Conservation (phyloP, 2,113 vertebrate species). For the Brachyistius frenatus region DNA sequence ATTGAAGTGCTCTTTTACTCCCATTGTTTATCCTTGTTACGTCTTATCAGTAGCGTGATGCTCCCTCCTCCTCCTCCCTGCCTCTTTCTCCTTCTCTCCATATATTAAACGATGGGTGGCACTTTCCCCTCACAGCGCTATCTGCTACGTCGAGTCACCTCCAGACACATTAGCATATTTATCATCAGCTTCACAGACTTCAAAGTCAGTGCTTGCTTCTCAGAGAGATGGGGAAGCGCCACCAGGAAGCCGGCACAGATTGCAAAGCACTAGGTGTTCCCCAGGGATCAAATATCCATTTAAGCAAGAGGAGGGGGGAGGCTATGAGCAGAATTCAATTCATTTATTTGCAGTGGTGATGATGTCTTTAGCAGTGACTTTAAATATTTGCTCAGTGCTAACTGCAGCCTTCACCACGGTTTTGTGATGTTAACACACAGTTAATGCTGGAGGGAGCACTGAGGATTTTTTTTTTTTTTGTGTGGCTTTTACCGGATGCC, state of each 20-base stretch:
- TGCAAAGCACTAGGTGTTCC: constrained; percentile 76
- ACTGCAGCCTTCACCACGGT: constrained; percentile 61
- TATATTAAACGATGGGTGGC: constrained; percentile 78
- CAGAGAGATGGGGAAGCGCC: constrained; percentile 70
- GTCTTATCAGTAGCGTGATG: constrained; percentile 54
- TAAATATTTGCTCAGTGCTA: constrained; percentile 77
- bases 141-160: constrained; percentile 78
- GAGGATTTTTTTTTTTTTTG: constrained; percentile 21
- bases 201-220: constrained; percentile 79
- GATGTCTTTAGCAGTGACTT: constrained; percentile 79
- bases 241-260: constrained; percentile 75
- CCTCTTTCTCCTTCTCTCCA: constrained; percentile 50
- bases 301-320: constrained; percentile 64
- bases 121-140: constrained; percentile 75
- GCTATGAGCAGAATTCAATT: constrained; percentile 72
- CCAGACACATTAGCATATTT: constrained; percentile 83
- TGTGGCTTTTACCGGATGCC: constrained; percentile 18
- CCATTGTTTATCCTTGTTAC: constrained; percentile 67
- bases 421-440: constrained; percentile 48
- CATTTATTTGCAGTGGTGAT: constrained; percentile 80
- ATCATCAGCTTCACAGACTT: constrained; percentile 82
- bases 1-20: constrained; percentile 59
- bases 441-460: constrained; percentile 50
- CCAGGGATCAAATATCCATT: constrained; percentile 81
- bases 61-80: constrained; percentile 32